These are phyloP conservation scores for Hemitrygon akajei DNA, from an alignment of 2,797 vertebrate genomes.

Conservation along the genomic window DNA sequence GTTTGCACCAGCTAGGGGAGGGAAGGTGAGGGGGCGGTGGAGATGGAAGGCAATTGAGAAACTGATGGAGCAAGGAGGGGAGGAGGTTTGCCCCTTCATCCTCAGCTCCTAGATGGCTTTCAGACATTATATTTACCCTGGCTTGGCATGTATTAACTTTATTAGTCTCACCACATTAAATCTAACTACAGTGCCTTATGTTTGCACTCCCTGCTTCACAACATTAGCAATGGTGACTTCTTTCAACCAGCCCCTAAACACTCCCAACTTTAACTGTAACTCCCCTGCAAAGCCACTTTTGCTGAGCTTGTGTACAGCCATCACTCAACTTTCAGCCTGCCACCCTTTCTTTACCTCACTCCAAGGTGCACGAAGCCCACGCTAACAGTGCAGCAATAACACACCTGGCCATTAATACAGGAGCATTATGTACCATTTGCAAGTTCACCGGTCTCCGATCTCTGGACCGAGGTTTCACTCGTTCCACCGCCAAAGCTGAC, in stretches of 20 bases:
- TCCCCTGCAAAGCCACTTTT: not conserved
- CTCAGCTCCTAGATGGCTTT: not conserved
- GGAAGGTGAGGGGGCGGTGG: too few relatives aligned
- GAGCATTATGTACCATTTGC: conserved; percentile 16
- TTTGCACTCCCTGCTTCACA: not conserved
- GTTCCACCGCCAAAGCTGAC: not conserved
- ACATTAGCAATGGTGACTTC: not conserved
- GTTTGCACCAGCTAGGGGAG: too few relatives aligned
- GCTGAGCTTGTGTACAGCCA: not conserved
- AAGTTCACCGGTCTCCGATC: not conserved
- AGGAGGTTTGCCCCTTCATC: not conserved
- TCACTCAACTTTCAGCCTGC: not conserved
- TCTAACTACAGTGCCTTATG: not conserved
- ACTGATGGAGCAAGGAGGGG: too few relatives aligned
- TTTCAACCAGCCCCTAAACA: not conserved
- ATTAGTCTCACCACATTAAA: not conserved
- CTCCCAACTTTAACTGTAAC: not conserved
- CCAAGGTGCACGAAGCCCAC: not conserved
- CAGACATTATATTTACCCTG: not conserved
- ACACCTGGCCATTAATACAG: not conserved
- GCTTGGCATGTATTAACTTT: not conserved
- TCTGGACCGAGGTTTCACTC: not conserved
- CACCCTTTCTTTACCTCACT: not conserved
- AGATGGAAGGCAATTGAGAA: too few relatives aligned
- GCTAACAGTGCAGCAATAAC: not conserved